phyloP scores from a whole-genome alignment of 2,888 invertebrate species.

The Noctua janthina region DNA sequence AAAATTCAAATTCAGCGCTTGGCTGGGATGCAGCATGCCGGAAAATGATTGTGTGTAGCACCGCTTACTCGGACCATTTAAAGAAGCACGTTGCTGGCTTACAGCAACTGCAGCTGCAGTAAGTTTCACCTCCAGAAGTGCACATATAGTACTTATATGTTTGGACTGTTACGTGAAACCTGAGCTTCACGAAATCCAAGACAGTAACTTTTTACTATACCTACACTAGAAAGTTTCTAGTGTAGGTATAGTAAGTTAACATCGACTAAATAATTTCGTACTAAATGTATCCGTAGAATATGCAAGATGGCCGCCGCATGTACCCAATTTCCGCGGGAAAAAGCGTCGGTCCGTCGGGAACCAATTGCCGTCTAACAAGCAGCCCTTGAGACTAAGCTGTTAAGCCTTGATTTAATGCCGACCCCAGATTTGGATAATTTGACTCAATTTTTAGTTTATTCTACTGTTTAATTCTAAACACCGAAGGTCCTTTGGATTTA shows the following conservation, averaged over 20 bases:
- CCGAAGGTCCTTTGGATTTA: slow-evolving; percentile 13
- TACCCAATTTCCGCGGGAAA: slow-evolving; percentile 53
- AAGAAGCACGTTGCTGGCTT: background rate
- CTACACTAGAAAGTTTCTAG: background rate
- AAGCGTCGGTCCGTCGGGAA: slow-evolving; percentile 49
- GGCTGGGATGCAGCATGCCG: no score
- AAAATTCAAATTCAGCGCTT: no score
- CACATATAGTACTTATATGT: background rate
- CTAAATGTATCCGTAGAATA: slow-evolving; percentile 6
- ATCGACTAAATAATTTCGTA: slow-evolving; percentile 10
- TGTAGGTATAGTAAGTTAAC: no score
- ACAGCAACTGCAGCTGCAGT: background rate
- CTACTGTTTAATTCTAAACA: slow-evolving; percentile 45
- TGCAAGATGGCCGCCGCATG: slow-evolving; percentile 30
- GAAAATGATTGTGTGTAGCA: no score
- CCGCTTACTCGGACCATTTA: background rate
- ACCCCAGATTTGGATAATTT: slow-evolving; percentile 59
- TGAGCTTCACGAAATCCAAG: background rate
- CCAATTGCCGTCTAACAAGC: slow-evolving; percentile 68
- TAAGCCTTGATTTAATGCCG: slow-evolving; percentile 67
- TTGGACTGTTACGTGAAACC: background rate
- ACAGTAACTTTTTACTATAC: background rate
- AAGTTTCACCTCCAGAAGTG: background rate
- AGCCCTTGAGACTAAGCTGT: slow-evolving; percentile 60
- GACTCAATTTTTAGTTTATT: slow-evolving; percentile 55